These are phyloP conservation scores for Tipula helvola DNA, from an alignment of 2,888 invertebrate species.

Conservation along the genomic window DNA sequence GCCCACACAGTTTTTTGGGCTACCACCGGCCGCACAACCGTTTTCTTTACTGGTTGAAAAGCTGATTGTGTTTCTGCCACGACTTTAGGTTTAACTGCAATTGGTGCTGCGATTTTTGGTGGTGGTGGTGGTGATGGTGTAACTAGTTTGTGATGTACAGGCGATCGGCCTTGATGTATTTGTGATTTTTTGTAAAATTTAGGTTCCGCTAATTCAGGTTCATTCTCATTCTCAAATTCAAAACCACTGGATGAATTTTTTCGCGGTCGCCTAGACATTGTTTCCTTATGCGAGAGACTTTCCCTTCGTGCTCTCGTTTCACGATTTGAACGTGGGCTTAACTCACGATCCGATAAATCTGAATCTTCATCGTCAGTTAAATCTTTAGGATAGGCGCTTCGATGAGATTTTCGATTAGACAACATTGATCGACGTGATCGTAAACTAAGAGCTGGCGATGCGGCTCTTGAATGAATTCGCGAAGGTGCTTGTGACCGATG, in stretches of 20 bases:
- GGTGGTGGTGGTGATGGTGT: not conserved
- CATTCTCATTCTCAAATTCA: constrained; percentile 8
- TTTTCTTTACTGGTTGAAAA: not conserved
- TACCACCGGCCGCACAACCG: too few species aligned
- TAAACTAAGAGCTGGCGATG: constrained; percentile 54
- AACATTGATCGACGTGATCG: constrained; percentile 57
- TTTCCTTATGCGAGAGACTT: not conserved
- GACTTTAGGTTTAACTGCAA: not conserved
- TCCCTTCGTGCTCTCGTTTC: constrained; percentile 18
- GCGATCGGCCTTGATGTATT: not conserved
- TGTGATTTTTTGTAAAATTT: not conserved
- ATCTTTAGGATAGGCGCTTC: constrained; percentile 36
- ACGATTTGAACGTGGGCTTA: constrained; percentile 16
- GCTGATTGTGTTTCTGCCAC: not conserved
- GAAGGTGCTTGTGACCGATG: constrained; percentile 39
- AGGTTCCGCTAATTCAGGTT: not conserved
- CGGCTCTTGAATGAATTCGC: constrained; percentile 49
- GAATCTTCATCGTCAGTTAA: constrained; percentile 49
- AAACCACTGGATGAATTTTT: constrained; percentile 19
- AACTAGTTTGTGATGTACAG: not conserved
- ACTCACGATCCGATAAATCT: constrained; percentile 23
- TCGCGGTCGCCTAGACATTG: constrained; percentile 15
- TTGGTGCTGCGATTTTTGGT: not conserved
- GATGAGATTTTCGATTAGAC: constrained; percentile 39
- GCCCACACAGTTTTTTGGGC: not conserved